Percentiles rank a stretch among this genome's conserved stretches.
These are phyloP conservation scores for Acanthochromis polyacanthus DNA, from an alignment of 2,113 vertebrate genomes.

Conservation along the genomic window DNA sequence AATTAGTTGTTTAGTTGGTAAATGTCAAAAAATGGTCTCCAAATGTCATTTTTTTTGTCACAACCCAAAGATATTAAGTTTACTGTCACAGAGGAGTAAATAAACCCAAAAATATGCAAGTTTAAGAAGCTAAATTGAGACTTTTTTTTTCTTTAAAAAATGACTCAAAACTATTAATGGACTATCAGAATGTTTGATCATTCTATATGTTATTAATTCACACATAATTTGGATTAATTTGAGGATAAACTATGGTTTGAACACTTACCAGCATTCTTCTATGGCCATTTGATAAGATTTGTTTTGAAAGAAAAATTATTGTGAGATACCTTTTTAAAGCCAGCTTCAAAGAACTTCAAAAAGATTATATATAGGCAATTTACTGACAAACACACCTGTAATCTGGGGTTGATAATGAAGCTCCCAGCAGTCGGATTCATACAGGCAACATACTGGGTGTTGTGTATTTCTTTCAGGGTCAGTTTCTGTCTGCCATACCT, in stretches of 20 bases:
- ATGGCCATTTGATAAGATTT: not conserved
- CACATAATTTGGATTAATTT: not conserved
- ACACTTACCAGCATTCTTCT: not conserved
- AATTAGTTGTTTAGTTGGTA: too few species aligned
- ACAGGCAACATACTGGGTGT: slow-evolving; percentile 87
- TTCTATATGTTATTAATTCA: too few species aligned
- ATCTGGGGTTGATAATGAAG: slow-evolving; percentile 86
- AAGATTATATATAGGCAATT: not conserved
- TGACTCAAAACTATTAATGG: too few species aligned
- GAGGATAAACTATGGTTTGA: not conserved
- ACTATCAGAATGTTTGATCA: too few species aligned
- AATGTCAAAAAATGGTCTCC: too few species aligned
- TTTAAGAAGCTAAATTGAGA: too few species aligned
- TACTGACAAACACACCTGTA: slow-evolving; percentile 81
- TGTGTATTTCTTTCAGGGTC: slow-evolving; percentile 86
- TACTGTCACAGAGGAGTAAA: too few species aligned
- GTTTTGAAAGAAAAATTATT: slow-evolving; percentile 9
- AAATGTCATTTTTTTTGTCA: too few species aligned
- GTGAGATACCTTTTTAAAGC: not conserved
- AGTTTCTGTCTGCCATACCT: slow-evolving; percentile 89
- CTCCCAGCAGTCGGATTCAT: slow-evolving; percentile 89
- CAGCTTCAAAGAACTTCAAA: not conserved
- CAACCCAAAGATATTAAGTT: too few species aligned
- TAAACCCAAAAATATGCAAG: too few species aligned
- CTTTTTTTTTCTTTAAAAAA: too few species aligned